These are phyloP conservation scores for Sinodicranocentrus sp. DNA, from an alignment of 2,888 invertebrate genomes.

Conservation along the genomic window DNA sequence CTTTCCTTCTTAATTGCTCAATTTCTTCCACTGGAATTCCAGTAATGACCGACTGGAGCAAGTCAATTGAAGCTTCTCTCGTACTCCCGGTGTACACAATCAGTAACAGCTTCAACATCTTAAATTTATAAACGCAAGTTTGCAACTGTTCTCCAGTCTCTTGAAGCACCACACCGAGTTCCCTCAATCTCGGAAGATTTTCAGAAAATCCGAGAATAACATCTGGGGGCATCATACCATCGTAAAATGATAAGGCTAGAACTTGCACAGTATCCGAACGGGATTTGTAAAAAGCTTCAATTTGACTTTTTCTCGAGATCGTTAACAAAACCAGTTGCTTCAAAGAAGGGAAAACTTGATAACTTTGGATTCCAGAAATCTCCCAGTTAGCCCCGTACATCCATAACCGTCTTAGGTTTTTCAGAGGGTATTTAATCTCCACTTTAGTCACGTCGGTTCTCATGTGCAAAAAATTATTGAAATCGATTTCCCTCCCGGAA, in stretches of 20 bases:
- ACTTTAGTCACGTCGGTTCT: constrained; percentile 13
- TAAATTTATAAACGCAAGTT: constrained; percentile 23
- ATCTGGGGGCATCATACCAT: constrained; percentile 30
- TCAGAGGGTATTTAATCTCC: constrained; percentile 17
- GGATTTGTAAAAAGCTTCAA: constrained; percentile 19
- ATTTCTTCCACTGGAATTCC: constrained; percentile 31
- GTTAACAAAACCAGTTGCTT: constrained; percentile 31
- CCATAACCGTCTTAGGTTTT: constrained; percentile 12
- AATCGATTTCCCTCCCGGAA: constrained; percentile 26
- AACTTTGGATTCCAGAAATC: constrained; percentile 29
- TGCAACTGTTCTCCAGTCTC: constrained; percentile 7
- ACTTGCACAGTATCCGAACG: constrained; percentile 19
- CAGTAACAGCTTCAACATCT: not conserved
- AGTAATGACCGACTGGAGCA: constrained; percentile 7
- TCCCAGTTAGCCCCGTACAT: constrained; percentile 43
- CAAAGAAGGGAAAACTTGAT: constrained; percentile 18
- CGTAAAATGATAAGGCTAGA: constrained; percentile 20
- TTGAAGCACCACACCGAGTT: constrained; percentile 13
- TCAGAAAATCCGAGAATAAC: constrained; percentile 35
- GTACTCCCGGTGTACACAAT: constrained; percentile 12
- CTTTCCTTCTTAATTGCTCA: constrained; percentile 14
- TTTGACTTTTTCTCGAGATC: constrained; percentile 36
- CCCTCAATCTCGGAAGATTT: constrained; percentile 18
- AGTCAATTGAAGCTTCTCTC: not conserved
- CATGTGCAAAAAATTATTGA: constrained; percentile 46